Evolutionary conservation across 2,797 vertebrate species (phyloP).

Genomic region (Cottoperca gobio): DNA sequence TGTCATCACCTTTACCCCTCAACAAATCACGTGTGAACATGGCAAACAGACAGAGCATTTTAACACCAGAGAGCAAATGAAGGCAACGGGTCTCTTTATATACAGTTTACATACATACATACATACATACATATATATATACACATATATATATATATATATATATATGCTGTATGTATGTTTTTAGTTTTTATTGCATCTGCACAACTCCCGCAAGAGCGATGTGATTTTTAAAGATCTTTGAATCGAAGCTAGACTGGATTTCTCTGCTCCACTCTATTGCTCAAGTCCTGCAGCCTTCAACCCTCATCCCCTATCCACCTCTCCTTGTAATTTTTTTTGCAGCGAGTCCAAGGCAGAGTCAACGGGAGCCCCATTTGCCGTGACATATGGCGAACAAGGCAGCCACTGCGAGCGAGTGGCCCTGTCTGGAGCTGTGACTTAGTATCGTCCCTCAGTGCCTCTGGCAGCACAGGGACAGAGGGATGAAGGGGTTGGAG

Average conservation of each 20-base stretch:
- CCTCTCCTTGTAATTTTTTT: slow-evolving; percentile 62
- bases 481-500: slow-evolving; percentile 80
- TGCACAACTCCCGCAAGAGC: slow-evolving; percentile 26
- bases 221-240: slow-evolving; percentile 44
- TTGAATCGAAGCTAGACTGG: slow-evolving; percentile 36
- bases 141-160: neutral
- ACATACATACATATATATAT: neutral
- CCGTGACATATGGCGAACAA: slow-evolving; percentile 78
- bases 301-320: slow-evolving; percentile 54
- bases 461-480: slow-evolving; percentile 80
- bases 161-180: neutral
- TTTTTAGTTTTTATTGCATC: slow-evolving; percentile 33
- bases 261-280: slow-evolving; percentile 30
- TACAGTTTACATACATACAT: neutral
- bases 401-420: slow-evolving; percentile 78
- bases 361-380: slow-evolving; percentile 82
- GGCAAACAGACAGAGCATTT: slow-evolving; percentile 30
- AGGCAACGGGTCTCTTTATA: slow-evolving; percentile 14
- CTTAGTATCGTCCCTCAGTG: slow-evolving; percentile 85
- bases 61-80: slow-evolving; percentile 44
- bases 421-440: slow-evolving; percentile 83
- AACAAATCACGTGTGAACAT: slow-evolving; percentile 58
- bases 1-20: slow-evolving; percentile 73
- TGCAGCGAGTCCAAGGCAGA: slow-evolving; percentile 66
- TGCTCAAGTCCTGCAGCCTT: slow-evolving; percentile 47